Conservation (phyloP, 1,140 invertebrate genomes). For the Drosophila athabasca region DNA sequence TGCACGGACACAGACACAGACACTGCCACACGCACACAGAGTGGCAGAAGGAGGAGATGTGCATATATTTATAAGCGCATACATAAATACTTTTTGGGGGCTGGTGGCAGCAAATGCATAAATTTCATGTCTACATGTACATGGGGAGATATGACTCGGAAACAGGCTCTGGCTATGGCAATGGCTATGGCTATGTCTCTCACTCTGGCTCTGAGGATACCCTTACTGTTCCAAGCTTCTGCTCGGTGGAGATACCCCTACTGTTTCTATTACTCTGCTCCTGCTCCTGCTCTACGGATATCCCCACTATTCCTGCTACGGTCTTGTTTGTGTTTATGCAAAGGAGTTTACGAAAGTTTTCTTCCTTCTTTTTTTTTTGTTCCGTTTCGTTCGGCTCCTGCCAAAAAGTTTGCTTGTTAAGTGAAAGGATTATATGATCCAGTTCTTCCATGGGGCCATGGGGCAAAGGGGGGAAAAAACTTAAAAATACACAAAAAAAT, state of each 20-base stretch:
- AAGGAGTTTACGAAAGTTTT: conserved; percentile 67
- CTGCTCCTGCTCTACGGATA: no score
- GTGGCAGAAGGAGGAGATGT: conserved; percentile 32
- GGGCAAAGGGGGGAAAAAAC: conserved; percentile 33
- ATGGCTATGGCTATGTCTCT: background rate
- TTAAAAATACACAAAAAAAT: conserved; percentile 66
- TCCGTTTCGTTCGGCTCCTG: conserved; percentile 60
- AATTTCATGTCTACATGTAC: conserved; percentile 64
- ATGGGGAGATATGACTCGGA: conserved; percentile 55
- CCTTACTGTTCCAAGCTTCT: no score
- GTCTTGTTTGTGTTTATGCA: conserved; percentile 76
- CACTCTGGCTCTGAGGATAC: no score
- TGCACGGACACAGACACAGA: conserved; percentile 48
- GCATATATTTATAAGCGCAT: conserved; percentile 81
- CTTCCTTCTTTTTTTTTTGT: conserved; percentile 17
- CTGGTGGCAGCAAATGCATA: conserved; percentile 72
- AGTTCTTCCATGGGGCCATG: conserved; percentile 11
- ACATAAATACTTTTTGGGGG: conserved; percentile 76
- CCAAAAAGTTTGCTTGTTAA: conserved; percentile 81
- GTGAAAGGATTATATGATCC: conserved; percentile 82
- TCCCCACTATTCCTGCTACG: conserved; percentile 5
- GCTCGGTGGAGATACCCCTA: no score
- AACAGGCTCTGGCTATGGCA: conserved; percentile 51
- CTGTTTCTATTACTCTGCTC: no score
- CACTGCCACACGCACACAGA: conserved; percentile 15